phyloP scores from a whole-genome alignment of 2,888 invertebrate genomes.

The Lycia hirtaria region DNA sequence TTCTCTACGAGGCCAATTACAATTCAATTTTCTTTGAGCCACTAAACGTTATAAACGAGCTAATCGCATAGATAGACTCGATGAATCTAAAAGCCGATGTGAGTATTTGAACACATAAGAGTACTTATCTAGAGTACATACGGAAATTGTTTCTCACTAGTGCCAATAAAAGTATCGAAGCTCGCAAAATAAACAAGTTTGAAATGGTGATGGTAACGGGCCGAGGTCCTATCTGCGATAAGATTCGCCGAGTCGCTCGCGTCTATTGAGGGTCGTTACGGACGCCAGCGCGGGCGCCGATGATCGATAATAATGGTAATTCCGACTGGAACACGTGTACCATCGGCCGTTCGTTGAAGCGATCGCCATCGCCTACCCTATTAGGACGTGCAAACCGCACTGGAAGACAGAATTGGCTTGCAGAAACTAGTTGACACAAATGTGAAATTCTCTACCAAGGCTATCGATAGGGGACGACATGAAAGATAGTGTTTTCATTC shows the following conservation, averaged over 20 bases:
- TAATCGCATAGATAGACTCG: conserved; percentile 44
- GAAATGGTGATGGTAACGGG: conserved; percentile 67
- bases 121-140: conserved; percentile 33
- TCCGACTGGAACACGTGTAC: conserved; percentile 79
- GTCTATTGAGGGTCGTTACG: conserved; percentile 81
- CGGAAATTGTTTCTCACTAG: conserved; percentile 48
- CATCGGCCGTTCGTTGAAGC: conserved; percentile 69
- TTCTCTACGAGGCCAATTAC: conserved; percentile 71
- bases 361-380: conserved; percentile 75
- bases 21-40: conserved; percentile 73
- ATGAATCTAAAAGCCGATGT: conserved; percentile 49
- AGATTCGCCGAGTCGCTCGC: conserved; percentile 65
- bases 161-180: conserved; percentile 38
- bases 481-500: conserved; percentile 40
- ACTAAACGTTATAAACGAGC: conserved; percentile 60
- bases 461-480: conserved; percentile 36
- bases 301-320: conserved; percentile 86
- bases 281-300: conserved; percentile 74
- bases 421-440: conserved; percentile 42
- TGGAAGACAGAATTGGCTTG: conserved; percentile 69
- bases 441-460: conserved; percentile 25
- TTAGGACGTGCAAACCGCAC: conserved; percentile 73
- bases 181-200: conserved; percentile 63
- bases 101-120: conserved; percentile 51
- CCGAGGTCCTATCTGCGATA: conserved; percentile 60